Percentiles rank a stretch among this genome's conserved stretches.
phyloP scores from a whole-genome alignment of 1,140 invertebrate species.

The Pteromalus puparum region DNA sequence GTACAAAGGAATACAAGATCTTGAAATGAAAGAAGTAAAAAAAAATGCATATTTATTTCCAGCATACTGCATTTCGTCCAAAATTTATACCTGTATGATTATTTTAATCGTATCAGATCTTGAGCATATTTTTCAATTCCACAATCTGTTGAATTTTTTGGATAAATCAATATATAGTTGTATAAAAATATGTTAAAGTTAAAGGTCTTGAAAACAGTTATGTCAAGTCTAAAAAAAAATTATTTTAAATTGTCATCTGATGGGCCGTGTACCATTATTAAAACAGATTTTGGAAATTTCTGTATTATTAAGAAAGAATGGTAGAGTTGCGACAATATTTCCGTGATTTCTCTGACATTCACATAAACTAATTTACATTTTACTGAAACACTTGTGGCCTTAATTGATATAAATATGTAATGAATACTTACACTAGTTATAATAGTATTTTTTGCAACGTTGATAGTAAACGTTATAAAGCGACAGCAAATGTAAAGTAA shows the following conservation, averaged over 20 bases:
- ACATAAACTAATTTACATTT: slow-evolving; percentile 70
- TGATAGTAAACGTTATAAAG: slow-evolving; percentile 24
- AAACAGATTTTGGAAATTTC: neutral
- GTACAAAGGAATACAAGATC: neutral
- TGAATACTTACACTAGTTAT: slow-evolving; percentile 52
- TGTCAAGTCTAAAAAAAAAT: neutral
- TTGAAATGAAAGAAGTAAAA: neutral
- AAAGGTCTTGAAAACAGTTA: neutral
- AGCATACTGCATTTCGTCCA: neutral
- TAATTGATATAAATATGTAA: slow-evolving; percentile 63
- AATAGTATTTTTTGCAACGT: slow-evolving; percentile 33
- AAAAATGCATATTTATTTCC: slow-evolving; percentile 8
- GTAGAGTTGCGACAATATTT: slow-evolving; percentile 25
- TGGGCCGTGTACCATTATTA: slow-evolving; percentile 26
- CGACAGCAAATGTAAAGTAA: slow-evolving; percentile 46
- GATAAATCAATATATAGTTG: slow-evolving; percentile 1
- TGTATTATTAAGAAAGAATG: neutral
- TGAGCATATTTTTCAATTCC: slow-evolving; percentile 12
- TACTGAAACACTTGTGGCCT: slow-evolving; percentile 68
- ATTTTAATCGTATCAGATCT: neutral
- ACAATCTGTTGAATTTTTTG: neutral
- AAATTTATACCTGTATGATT: slow-evolving; percentile 23
- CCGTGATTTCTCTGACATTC: slow-evolving; percentile 54
- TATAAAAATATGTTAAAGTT: slow-evolving; percentile 15
- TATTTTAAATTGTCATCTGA: slow-evolving; percentile 34